Evolutionary conservation across 2,888 invertebrate species (phyloP), one percentile per base, ranked within the genome.

Genomic region (Netelia melanura): DNA sequence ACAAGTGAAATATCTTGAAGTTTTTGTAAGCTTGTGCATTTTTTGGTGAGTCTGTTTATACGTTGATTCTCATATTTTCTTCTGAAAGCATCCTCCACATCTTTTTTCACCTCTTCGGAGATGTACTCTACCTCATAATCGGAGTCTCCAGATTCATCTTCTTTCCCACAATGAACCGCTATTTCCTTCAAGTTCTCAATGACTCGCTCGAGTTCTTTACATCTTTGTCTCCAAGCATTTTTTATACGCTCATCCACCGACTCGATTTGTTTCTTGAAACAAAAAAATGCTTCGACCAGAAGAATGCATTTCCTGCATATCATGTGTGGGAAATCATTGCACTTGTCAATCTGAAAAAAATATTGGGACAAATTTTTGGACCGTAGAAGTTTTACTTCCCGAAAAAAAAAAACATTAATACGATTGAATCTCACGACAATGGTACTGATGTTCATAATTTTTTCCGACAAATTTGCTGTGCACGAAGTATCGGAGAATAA

Each of bases 271-370:
- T 88, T 81, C 72, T 88, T 89, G 44, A 89, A 89, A 71, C 89
- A 89, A 44, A 87, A 78, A 2, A 89, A 81, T 8, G 87, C 86
- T 65, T 89, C 89, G 1, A 87, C 85, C 30, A 89, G 76, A 74
- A 88, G 89, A 38, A 89, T 77, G 75, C 89, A 89, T 83, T 89
- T 89, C 38, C 87, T 88, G 71, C 89, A 89, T 72, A 89, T 89
- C 86, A 86, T 84, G 61, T 84, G 75, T 9, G 89, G 89, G 14
- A 89, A 82, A 14, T 81, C 71, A 54, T 89, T 88, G n/a, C 83
- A 48, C 56, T 84, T 70, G 8, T 75, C 38, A 17, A 89, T 84
- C 89, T 89, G 79, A 76, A 71, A 10, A 65, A 17, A 17, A 38
- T 30, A 44, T 21, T 1, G 11, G 38, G 17, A 48, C 11, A 25